phyloP scores from a whole-genome alignment of 1,140 invertebrate genomes.

The Hirudo medicinalis region DNA sequence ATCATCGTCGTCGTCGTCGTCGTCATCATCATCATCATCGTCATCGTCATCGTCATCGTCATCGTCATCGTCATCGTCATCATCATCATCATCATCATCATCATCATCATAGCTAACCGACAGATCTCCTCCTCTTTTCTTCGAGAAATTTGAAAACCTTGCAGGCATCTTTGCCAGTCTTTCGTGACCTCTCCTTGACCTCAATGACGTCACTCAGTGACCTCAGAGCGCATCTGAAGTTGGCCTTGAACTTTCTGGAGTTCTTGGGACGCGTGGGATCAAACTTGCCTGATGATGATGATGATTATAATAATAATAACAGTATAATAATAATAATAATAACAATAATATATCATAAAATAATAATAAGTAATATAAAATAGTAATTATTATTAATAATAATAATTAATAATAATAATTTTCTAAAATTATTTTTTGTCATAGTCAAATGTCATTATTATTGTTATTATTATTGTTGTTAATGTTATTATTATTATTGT shows the following conservation, averaged over 20 bases:
- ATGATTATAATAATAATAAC: background rate
- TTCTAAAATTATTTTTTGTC: too few relatives aligned
- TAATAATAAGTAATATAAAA: too few relatives aligned
- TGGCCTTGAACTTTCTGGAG: slow-evolving; percentile 36
- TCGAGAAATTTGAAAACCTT: slow-evolving; percentile 30
- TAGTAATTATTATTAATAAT: too few relatives aligned
- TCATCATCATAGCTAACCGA: background rate
- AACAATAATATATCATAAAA: background rate
- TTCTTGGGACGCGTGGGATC: slow-evolving; percentile 18
- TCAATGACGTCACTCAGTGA: slow-evolving; percentile 32
- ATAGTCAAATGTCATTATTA: too few relatives aligned
- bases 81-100: slow-evolving; percentile 9
- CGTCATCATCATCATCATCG: background rate
- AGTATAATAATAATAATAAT: slow-evolving; percentile 6
- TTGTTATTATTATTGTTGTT: too few relatives aligned
- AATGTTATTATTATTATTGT: too few relatives aligned
- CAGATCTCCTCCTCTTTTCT: slow-evolving; percentile 7
- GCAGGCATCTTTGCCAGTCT: slow-evolving; percentile 31
- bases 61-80: background rate
- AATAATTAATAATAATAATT: too few relatives aligned
- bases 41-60: background rate
- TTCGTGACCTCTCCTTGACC: slow-evolving; percentile 24
- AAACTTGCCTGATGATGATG: slow-evolving; percentile 21
- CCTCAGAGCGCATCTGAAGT: slow-evolving; percentile 36
- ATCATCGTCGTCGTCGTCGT: background rate